Percentiles rank a stretch among this genome's conserved stretches.
Conservation (phyloP, 2,888 invertebrate species). For the Dryococelus australis region DNA sequence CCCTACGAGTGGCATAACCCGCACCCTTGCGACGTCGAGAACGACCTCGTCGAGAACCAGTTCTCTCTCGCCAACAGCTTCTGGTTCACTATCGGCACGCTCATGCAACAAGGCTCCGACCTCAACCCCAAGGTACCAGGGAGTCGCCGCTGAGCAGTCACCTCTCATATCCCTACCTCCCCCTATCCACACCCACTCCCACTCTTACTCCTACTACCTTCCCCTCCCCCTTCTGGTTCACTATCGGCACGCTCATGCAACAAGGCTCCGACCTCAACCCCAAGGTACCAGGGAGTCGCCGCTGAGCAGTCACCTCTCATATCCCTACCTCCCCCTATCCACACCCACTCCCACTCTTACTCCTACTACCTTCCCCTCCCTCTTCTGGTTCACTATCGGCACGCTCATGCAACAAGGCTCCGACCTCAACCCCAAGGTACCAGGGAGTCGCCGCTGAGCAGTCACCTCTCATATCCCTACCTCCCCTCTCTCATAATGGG, state of each 20-base stretch:
- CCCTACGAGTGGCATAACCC: slow-evolving; percentile 84
- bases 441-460: not conserved
- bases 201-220: too few relatives aligned
- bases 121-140: slow-evolving; percentile 75
- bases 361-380: too few relatives aligned
- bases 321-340: slow-evolving; percentile 63
- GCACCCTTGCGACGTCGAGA: slow-evolving; percentile 71
- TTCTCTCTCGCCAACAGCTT: slow-evolving; percentile 84
- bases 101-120: slow-evolving; percentile 86
- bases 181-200: slow-evolving; percentile 61
- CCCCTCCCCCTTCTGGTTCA: slow-evolving; percentile 91
- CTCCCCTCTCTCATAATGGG: too few relatives aligned
- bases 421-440: slow-evolving; percentile 78
- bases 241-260: slow-evolving; percentile 88
- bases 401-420: slow-evolving; percentile 88
- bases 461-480: slow-evolving; percentile 60
- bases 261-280: slow-evolving; percentile 84
- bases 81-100: slow-evolving; percentile 89
- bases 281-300: slow-evolving; percentile 62
- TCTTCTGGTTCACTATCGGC: slow-evolving; percentile 90
- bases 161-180: not conserved
- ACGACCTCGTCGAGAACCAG: slow-evolving; percentile 74
- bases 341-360: not conserved
- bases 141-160: not conserved
- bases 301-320: too few relatives aligned